Percentiles rank a stretch among this genome's conserved stretches.
phyloP scores from a whole-genome alignment of 2,113 vertebrate species.

The Cynopterus brachyotis region DNA sequence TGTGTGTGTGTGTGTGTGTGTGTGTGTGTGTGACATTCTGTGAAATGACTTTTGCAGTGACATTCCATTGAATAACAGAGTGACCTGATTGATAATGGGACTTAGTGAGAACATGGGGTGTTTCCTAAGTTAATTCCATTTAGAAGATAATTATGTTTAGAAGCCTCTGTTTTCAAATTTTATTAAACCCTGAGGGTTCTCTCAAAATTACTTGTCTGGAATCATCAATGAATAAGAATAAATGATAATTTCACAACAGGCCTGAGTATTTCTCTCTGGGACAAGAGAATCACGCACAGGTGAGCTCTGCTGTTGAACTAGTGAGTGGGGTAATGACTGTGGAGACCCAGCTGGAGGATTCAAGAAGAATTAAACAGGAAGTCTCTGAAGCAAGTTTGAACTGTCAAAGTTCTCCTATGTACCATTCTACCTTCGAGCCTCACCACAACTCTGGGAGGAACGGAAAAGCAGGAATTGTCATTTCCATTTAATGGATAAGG shows the following conservation, averaged over 20 bases:
- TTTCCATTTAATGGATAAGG: neutral
- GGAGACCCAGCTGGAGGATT: neutral
- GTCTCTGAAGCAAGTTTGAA: neutral
- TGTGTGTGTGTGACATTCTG: neutral
- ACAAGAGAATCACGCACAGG: neutral
- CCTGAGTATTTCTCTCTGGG: neutral
- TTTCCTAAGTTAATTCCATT: neutral
- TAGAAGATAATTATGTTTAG: constrained; percentile 49
- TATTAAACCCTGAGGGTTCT: constrained; percentile 3
- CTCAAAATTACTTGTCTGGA: constrained; percentile 24
- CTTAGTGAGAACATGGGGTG: neutral
- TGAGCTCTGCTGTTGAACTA: neutral
- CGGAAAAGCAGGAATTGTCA: neutral
- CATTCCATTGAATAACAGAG: neutral
- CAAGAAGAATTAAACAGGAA: neutral
- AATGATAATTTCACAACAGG: neutral
- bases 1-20: neutral
- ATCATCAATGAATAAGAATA: constrained; percentile 30
- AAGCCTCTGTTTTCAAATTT: constrained; percentile 20
- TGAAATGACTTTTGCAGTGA: neutral
- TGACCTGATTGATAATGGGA: neutral
- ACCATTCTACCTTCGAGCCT: neutral
- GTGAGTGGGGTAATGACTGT: fast-evolving
- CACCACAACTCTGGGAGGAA: neutral
- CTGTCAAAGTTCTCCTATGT: neutral